Evolutionary conservation across 2,888 invertebrate genomes (phyloP), one percentile per base, ranked within the genome.

Genomic region (Pristionchus mayeri): DNA sequence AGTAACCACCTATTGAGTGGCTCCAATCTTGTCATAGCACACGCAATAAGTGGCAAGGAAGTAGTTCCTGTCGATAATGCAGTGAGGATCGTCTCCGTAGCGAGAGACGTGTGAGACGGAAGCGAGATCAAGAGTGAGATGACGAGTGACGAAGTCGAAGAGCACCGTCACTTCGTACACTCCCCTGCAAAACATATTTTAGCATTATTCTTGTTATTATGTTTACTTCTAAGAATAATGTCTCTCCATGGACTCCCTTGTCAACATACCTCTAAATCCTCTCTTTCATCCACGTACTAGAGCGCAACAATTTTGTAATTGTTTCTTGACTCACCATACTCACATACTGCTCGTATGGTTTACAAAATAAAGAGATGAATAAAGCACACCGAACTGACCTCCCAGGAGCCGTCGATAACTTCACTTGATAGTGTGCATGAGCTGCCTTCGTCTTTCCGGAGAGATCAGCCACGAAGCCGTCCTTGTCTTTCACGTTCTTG

Each of bases 81-180:
- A 98, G 89, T 95, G 95, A 0, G 97, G 96, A 90, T 96, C 96
- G 44, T 94, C 93, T 11, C 96, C 96, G 90, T 97, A 98, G 92
- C 95, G 95, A 93, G 96, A 96, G 85, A 96, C 95, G 79, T 96
- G 94, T 89, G 96, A 96, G 54, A 96, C 94, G 90, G 96, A 95
- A 18, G 95, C 94, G 80, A 95, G 94, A 92, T 95, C 95, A 9
- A 96, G 94, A 0, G 93, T 92, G 89, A 96, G 95, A 67, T 91
- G 48, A 16, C 93, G 92, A 2, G 57, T 78, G 18, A 13, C 13
- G 11, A 50, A 63, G 50, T 85, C 50, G 50, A 37, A 80, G 34
- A 63, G 40, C 7, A 80, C 63, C 13, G 85, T 84, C 16, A 75
- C 84, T 40, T 84, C 84, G n/a, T 84, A 78, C 0, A 84, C 50